A percentile compares a stretch with the other conserved stretches of the same genome.
phyloP scores from a whole-genome alignment of 2,888 invertebrate genomes.

The Troides aeacus region DNA sequence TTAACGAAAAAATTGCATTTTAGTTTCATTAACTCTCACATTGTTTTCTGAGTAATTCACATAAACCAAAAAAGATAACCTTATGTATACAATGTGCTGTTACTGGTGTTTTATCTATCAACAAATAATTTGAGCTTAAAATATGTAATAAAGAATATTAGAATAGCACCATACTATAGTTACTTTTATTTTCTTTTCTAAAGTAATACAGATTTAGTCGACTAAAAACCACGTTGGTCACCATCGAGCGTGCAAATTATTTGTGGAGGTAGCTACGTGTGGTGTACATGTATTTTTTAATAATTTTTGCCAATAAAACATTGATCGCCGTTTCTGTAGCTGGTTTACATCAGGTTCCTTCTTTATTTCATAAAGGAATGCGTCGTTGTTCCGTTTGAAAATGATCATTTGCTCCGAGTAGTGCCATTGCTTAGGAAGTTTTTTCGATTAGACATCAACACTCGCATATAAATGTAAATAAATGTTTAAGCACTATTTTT shows the following conservation, averaged over 20 bases:
- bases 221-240: no score
- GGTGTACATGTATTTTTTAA: background rate
- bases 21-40: background rate
- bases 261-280: no score
- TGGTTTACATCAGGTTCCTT: background rate
- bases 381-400: constrained; percentile 4
- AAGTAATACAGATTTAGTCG: no score
- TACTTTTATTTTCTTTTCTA: no score
- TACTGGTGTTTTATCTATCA: background rate
- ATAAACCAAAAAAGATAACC: background rate
- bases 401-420: constrained; percentile 36
- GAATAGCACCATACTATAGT: no score
- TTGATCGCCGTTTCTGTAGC: background rate
- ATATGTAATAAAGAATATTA: background rate
- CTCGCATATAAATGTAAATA: constrained; percentile 50
- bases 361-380: constrained; percentile 4
- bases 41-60: background rate
- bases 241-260: no score
- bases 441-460: constrained; percentile 39
- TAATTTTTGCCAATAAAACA: background rate
- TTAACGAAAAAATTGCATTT: background rate
- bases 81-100: background rate
- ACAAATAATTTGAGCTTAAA: background rate
- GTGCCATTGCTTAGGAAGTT: constrained; percentile 54
- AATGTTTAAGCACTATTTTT: constrained; percentile 61